Conservation (phyloP, 2,888 invertebrate species). For the Trissolcus japonicus region DNA sequence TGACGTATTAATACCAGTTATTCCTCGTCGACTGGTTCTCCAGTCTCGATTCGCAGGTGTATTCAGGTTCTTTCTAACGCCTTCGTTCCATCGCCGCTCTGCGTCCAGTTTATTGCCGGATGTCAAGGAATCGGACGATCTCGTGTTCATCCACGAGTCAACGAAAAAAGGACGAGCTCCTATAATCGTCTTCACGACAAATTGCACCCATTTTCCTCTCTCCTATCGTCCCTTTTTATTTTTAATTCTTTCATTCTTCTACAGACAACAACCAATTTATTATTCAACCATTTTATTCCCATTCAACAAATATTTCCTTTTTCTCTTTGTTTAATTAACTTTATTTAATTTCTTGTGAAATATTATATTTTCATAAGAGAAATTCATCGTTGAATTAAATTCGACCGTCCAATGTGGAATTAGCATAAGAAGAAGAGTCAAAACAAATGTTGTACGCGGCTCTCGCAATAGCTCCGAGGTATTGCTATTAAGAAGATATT, state of each 20-base stretch:
- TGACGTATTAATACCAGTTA: conserved; percentile 75
- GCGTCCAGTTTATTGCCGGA: conserved; percentile 55
- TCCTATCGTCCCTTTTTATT: not conserved
- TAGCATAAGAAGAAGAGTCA: not conserved
- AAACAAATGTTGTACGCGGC: conserved; percentile 12
- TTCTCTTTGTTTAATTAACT: not conserved
- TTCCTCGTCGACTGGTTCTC: conserved; percentile 71
- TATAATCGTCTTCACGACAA: conserved; percentile 22
- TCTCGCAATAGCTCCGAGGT: conserved; percentile 13
- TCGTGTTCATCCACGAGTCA: conserved; percentile 22
- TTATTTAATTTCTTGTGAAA: not conserved
- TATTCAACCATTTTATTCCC: too few species aligned
- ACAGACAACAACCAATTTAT: too few species aligned
- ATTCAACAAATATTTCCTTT: not conserved
- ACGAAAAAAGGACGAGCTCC: conserved; percentile 18
- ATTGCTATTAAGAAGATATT: conserved; percentile 33
- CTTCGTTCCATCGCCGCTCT: conserved; percentile 56
- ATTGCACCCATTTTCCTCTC: conserved; percentile 6
- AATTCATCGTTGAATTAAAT: not conserved
- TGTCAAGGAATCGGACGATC: conserved; percentile 51
- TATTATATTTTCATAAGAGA: not conserved
- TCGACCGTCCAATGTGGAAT: not conserved
- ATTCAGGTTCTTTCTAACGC: conserved; percentile 64
- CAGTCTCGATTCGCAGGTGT: conserved; percentile 69
- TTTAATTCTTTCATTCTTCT: not conserved